Conservation (phyloP, 2,113 vertebrate genomes). For the Dromas ardeola region DNA sequence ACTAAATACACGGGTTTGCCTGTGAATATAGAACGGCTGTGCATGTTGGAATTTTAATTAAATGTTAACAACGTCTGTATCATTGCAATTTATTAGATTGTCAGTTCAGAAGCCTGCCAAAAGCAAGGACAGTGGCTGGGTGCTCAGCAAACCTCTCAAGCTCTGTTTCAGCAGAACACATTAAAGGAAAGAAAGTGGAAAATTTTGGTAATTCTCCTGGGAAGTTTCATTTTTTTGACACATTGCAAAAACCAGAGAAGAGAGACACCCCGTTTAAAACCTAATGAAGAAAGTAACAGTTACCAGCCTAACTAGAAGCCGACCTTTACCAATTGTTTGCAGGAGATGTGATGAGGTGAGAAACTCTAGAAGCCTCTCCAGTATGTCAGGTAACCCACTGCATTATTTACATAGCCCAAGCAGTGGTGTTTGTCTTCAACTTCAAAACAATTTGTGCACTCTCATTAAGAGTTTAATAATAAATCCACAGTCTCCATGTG, state of each 20-base stretch:
- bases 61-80: background rate
- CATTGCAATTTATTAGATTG: background rate
- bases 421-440: background rate
- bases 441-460: conserved; percentile 18
- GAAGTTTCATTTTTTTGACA: background rate
- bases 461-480: conserved; percentile 3
- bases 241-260: background rate
- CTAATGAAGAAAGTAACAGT: background rate
- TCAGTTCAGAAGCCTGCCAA: background rate
- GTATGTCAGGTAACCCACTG: background rate
- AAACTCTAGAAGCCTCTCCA: conserved; percentile 19
- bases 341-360: background rate
- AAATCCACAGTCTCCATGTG: background rate
- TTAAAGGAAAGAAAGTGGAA: background rate
- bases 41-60: background rate
- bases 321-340: background rate
- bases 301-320: background rate
- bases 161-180: background rate
- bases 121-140: background rate
- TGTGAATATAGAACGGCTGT: background rate
- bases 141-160: background rate
- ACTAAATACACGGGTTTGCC: background rate
- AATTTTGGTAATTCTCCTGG: background rate
- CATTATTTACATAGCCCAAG: conserved; percentile 22
- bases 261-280: background rate